Evolutionary conservation across 1,140 invertebrate genomes (phyloP).

Genomic region (Sycophila sp.): DNA sequence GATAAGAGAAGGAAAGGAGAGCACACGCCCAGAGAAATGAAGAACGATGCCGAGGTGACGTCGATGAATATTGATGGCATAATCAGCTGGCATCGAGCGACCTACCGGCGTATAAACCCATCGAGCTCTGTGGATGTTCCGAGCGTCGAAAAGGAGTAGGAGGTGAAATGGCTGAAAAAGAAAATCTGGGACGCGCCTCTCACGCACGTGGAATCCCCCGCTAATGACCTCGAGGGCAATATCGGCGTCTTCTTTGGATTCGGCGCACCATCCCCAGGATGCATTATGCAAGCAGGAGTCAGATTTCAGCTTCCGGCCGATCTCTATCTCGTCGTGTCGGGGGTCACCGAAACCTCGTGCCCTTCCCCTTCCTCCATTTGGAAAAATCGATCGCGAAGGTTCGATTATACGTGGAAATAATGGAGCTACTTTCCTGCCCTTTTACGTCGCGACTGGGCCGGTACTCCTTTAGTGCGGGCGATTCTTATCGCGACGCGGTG

Average conservation of each 20-base stretch:
- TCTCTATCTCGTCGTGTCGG: not conserved
- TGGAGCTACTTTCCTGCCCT: too few species aligned
- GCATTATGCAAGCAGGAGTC: conserved; percentile 5
- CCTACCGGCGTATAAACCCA: not conserved
- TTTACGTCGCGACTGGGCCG: too few species aligned
- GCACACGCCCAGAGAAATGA: not conserved
- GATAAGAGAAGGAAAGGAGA: not conserved
- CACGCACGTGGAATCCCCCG: not conserved
- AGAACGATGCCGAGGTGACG: not conserved
- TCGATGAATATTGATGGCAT: conserved; percentile 4
- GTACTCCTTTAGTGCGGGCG: too few species aligned
- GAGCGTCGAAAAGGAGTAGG: not conserved
- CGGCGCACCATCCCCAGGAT: not conserved
- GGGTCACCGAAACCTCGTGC: too few species aligned
- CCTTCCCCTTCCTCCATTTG: too few species aligned
- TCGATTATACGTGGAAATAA: not conserved
- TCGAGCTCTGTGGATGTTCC: too few species aligned
- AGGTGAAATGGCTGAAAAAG: too few species aligned
- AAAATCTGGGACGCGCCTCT: too few species aligned
- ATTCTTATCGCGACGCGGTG: too few species aligned
- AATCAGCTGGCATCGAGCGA: not conserved
- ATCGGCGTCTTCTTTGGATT: not conserved
- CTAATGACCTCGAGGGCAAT: not conserved
- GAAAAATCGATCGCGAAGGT: not conserved
- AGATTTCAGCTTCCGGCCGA: not conserved